Base-by-base conservation (phyloP, 2,888 invertebrate species). In the Drosophila neotestacea region DNA sequence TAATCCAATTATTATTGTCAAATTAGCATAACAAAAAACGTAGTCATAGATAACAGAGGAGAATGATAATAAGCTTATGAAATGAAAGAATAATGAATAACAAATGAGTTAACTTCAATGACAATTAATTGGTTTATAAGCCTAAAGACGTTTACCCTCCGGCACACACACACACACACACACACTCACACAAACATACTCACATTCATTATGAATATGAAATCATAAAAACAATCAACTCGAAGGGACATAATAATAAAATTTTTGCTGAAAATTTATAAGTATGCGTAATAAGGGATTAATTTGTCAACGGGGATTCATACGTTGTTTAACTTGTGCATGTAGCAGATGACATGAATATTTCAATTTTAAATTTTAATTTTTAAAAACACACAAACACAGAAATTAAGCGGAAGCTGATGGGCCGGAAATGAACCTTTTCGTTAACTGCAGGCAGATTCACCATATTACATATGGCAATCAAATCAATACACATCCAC, bases 391-490 rank as follows among this genome's bases (percentile, higher is more conserved):
- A 54, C 16, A 41, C 30, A 42, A 10, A 32, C 13, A 13, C 36
- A 22, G n/a, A 16, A 47, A 28, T 52, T 30, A 64, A 76, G 22
- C 77, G 79, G 75, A 77, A 77, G 55, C 62, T 58, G 70, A 52
- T 60, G 79, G 41, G 66, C 79, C 75, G 77, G 77, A 77, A 79
- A 77, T 79, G 70, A 78, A 61, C 39, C 58, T 63, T 69, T 51
- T 22, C 47, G 52, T 56, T 38, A 62, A 48, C 38, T 56, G 47
- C 41, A 51, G 39, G 16, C 64, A 46, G 11, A 32, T 30, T 13
- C 47, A 30, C 38, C 36, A 51, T 59, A 44, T 42, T 70, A 39
- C 30, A 34, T 27, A 11, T 59, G 58, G 51, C 54, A 65, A 10
- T 34, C 48, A 44, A 54, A 56, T 7, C 63, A 38, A 52, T 10